Conservation (phyloP, 2,888 invertebrate genomes). For the Vesta saturnalis region DNA sequence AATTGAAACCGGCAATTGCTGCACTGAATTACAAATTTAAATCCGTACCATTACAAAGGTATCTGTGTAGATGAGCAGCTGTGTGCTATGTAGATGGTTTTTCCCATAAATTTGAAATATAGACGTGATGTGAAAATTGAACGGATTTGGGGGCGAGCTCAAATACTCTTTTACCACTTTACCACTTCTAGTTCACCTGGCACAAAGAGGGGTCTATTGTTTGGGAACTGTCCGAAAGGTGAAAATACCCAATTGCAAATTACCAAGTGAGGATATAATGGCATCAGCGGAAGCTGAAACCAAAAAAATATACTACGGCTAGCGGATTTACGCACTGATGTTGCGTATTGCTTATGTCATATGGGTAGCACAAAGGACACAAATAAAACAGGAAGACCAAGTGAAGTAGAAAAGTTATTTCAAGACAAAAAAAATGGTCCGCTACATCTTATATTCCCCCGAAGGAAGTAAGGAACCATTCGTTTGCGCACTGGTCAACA, state of each 20-base stretch:
- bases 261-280: neutral
- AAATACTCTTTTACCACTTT: neutral
- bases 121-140: neutral
- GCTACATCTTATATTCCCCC: neutral
- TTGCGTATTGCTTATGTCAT: neutral
- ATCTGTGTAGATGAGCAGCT: slow-evolving; percentile 37
- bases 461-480: neutral
- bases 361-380: neutral
- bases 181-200: slow-evolving; percentile 20
- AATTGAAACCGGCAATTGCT: slow-evolving; percentile 36
- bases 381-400: neutral
- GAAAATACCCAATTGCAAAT: neutral
- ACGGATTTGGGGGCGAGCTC: neutral
- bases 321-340: neutral
- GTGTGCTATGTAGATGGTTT: slow-evolving; percentile 33
- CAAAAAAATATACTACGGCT: neutral
- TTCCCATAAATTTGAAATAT: slow-evolving; percentile 1
- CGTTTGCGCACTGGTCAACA: neutral
- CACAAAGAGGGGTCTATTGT: slow-evolving; percentile 25
- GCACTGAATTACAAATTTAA: slow-evolving; percentile 25
- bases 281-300: no score
- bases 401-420: neutral
- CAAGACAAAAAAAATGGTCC: neutral
- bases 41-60: slow-evolving; percentile 27
- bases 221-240: slow-evolving; percentile 33